Evolutionary conservation across 1,140 invertebrate genomes (phyloP), one percentile per base, ranked within the genome.

Genomic region (Sitobion miscanthi): DNA sequence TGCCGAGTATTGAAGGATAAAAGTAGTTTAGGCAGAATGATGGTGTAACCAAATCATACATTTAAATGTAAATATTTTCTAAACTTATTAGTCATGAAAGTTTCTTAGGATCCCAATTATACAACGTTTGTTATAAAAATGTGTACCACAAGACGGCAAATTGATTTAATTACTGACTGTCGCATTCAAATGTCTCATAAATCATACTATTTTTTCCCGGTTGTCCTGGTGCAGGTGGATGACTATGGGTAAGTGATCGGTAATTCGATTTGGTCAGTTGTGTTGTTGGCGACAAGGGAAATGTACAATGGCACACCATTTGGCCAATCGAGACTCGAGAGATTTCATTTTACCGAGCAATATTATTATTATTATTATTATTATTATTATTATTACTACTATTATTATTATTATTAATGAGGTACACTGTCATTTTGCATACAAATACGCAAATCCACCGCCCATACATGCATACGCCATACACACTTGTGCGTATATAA

Each of bases 351-450:
- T 35, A 82, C 6, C n/a, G 35, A n/a, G 77, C 38, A 82, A 82
- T 35, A 77, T 35, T n/a, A 77, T 35, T 77, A 77, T 30, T 77
- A 83, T 83, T 83, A 83, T 25, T 83, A 83, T 42, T n/a, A 77
- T 6, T 77, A 77, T 30, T 77, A 83, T 83, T 83, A 83, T 42
- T 83, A 83, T 83, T 83, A 83, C 3, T 77, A 77, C 14, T n/a
- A 77, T 20, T 77, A 77, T 30, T 77, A 83, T 83, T 83, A 83
- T 42, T 85, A 85, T 85, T 85, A 85, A 42, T 42, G 38, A 85
- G 35, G 82, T 38, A 85, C 82, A 85, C 82, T 85, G 38, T 42
- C 82, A 85, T 85, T 42, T 42, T 85, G 21, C 35, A 42, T 23
- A 42, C 38, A 85, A 85, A 85, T 85, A 85, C 21, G 62, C 30